These are phyloP conservation scores for Argyra leucocephala DNA, from an alignment of 2,888 invertebrate species.

Conservation along the genomic window DNA sequence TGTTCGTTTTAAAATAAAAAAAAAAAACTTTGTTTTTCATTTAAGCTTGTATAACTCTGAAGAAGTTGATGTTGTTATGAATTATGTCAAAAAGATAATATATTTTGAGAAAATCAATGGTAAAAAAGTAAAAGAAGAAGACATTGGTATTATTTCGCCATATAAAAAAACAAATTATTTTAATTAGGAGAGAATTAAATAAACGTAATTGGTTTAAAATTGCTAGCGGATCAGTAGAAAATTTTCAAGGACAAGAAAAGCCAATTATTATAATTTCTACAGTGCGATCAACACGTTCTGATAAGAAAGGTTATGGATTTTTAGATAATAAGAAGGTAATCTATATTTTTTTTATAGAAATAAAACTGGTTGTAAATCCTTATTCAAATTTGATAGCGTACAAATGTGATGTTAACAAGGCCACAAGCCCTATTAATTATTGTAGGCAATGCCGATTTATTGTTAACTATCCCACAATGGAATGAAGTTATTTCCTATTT, in stretches of 20 bases:
- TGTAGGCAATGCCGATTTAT: constrained; percentile 44
- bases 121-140: constrained; percentile 38
- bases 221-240: constrained; percentile 73
- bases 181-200: constrained; percentile 37
- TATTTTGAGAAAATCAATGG: constrained; percentile 42
- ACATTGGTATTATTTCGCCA: constrained; percentile 54
- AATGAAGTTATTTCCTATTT: background rate
- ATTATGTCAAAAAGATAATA: constrained; percentile 50
- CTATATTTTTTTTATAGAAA: constrained; percentile 15
- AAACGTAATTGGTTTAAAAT: constrained; percentile 41
- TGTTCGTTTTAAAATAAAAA: too few species aligned
- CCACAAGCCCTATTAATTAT: constrained; percentile 54
- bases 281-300: constrained; percentile 48
- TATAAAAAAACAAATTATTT: constrained; percentile 45
- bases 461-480: constrained; percentile 22
- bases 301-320: constrained; percentile 30
- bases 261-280: constrained; percentile 72
- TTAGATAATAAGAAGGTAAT: constrained; percentile 34
- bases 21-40: constrained; percentile 16
- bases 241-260: constrained; percentile 80
- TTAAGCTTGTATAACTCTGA: constrained; percentile 50
- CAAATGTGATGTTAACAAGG: constrained; percentile 56
- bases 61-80: constrained; percentile 51
- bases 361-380: background rate
- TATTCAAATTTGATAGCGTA: constrained; percentile 40